A percentile compares a stretch with the other conserved stretches of the same genome.
Evolutionary conservation across 2,113 vertebrate species (phyloP).

Genomic region (Vidua macroura): DNA sequence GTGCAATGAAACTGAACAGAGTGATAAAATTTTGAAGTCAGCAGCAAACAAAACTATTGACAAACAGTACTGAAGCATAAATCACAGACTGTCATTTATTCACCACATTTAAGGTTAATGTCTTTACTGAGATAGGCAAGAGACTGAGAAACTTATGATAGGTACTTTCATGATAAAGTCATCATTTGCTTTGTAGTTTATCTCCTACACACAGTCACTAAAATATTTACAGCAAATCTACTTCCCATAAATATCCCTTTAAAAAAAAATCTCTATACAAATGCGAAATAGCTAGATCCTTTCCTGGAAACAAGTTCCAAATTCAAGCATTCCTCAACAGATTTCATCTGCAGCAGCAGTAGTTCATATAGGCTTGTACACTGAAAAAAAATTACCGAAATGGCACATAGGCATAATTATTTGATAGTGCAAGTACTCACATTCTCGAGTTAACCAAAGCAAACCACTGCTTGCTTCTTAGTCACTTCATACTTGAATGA

Average conservation of each 20-base stretch:
- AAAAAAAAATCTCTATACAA: not conserved
- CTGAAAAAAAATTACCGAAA: not conserved
- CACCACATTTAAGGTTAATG: not conserved
- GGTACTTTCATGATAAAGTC: not conserved
- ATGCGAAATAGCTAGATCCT: not conserved
- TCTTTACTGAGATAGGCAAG: not conserved
- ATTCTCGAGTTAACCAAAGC: conserved; percentile 17
- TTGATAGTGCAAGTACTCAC: conserved; percentile 59
- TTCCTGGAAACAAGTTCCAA: not conserved
- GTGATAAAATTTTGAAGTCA: not conserved
- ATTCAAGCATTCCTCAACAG: not conserved
- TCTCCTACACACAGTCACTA: not conserved
- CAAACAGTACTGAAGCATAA: not conserved
- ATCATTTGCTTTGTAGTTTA: not conserved
- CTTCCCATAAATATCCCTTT: not conserved
- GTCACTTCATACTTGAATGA: conserved; percentile 36
- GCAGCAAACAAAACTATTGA: conserved; percentile 5
- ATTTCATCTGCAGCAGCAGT: not conserved
- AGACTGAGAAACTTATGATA: not conserved
- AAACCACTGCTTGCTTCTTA: conserved; percentile 10
- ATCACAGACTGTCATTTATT: not conserved
- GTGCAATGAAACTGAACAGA: not conserved
- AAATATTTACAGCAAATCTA: conserved; percentile 2
- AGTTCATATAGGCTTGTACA: not conserved
- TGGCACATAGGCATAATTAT: not conserved